These are phyloP conservation scores for Phrynocephalus forsythii DNA, from an alignment of 2,797 vertebrate species.

Conservation along the genomic window DNA sequence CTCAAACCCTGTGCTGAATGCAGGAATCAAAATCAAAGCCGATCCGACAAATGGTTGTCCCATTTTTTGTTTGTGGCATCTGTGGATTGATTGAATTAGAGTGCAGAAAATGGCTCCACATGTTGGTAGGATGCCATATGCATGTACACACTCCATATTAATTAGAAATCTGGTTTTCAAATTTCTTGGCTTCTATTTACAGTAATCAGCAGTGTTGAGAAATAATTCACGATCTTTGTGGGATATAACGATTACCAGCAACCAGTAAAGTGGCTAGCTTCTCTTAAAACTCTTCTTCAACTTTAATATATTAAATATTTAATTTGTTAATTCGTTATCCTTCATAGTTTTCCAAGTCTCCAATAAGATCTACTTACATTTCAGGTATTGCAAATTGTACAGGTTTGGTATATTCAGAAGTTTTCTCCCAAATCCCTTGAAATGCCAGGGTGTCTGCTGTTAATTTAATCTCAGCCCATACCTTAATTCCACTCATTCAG, in stretches of 20 bases:
- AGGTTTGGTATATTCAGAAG: too few species aligned
- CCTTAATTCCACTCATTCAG: neutral
- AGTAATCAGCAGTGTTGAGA: fast-evolving
- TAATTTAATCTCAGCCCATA: neutral
- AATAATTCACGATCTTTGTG: neutral
- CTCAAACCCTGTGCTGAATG: too few species aligned
- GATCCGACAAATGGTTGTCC: too few species aligned
- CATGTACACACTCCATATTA: neutral
- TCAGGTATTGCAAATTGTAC: too few species aligned
- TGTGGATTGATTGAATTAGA: too few species aligned
- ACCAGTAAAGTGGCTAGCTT: constrained; percentile 1
- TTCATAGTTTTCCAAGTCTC: neutral
- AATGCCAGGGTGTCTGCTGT: neutral
- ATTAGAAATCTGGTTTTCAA: too few species aligned
- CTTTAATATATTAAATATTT: constrained; percentile 59
- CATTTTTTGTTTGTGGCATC: too few species aligned
- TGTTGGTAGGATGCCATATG: too few species aligned
- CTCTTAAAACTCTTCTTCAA: constrained; percentile 18
- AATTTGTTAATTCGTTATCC: neutral
- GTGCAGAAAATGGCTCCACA: too few species aligned
- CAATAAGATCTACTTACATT: fast-evolving
- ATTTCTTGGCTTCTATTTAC: neutral
- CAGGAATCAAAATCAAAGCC: too few species aligned
- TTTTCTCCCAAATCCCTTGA: too few species aligned
- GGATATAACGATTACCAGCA: constrained; percentile 17